Evolutionary conservation across 2,113 vertebrate species (phyloP).

Genomic region (Cebus imitator): DNA sequence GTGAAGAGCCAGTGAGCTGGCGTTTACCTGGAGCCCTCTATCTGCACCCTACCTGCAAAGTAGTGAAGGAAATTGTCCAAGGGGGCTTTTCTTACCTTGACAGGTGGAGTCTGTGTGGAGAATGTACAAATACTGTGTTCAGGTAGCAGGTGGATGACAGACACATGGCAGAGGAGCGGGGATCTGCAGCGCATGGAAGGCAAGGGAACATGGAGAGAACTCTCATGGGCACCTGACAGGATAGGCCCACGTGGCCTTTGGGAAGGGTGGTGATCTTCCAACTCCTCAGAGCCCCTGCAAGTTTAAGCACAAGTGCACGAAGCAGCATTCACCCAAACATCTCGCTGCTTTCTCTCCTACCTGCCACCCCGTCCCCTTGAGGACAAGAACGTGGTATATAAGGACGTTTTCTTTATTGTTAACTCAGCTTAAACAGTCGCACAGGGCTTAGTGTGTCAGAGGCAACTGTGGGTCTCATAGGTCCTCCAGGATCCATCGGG

Average conservation of each 20-base stretch:
- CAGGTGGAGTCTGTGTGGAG: background rate
- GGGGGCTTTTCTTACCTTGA: background rate
- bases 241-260: background rate
- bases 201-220: background rate
- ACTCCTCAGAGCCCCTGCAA: background rate
- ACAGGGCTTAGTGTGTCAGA: background rate
- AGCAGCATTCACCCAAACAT: background rate
- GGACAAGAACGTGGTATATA: background rate
- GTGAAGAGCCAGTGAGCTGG: fast-evolving
- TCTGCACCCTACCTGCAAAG: background rate
- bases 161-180: fast-evolving
- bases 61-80: background rate
- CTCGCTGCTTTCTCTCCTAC: fast-evolving
- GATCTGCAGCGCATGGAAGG: background rate
- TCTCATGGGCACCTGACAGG: background rate
- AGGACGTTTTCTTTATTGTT: fast-evolving
- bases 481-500: fast-evolving
- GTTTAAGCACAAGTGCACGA: fast-evolving
- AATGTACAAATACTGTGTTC: background rate
- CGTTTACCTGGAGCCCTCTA: fast-evolving
- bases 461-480: fast-evolving
- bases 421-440: fast-evolving
- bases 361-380: fast-evolving
- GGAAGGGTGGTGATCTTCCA: fast-evolving
- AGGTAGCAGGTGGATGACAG: background rate